Percentiles rank a stretch among this genome's conserved stretches.
phyloP scores from a whole-genome alignment of 2,113 vertebrate genomes.

The Malurus cyaneus region DNA sequence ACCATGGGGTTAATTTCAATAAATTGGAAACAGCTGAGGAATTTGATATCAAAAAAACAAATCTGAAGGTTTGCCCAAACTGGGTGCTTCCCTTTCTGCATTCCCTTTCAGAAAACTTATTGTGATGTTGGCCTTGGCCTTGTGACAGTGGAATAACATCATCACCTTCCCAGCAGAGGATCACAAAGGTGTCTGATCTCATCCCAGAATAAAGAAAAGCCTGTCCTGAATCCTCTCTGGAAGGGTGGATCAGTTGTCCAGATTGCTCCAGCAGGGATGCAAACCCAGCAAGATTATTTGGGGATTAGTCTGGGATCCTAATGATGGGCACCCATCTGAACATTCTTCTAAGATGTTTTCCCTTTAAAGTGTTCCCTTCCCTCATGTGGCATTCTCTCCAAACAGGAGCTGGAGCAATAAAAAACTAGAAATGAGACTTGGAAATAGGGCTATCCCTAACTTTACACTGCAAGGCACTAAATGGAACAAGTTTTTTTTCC shows the following conservation, averaged over 20 bases:
- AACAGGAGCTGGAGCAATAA: not conserved
- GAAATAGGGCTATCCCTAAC: not conserved
- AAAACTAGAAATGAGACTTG: not conserved
- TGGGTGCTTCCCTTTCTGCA: not conserved
- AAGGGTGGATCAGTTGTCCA: not conserved
- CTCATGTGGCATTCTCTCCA: not conserved
- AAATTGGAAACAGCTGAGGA: not conserved
- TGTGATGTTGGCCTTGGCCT: conserved; percentile 32
- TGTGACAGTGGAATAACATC: conserved; percentile 40
- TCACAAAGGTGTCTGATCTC: conserved; percentile 33
- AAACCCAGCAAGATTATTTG: not conserved
- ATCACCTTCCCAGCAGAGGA: conserved; percentile 3
- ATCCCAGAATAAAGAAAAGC: not conserved
- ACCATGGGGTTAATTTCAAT: not conserved
- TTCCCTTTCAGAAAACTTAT: not conserved
- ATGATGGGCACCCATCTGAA: not conserved
- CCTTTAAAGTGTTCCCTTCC: not conserved
- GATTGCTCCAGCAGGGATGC: not conserved
- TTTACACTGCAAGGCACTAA: not conserved
- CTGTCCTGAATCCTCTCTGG: not conserved
- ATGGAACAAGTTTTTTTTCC: not conserved
- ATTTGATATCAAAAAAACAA: not conserved
- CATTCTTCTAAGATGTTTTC: not conserved
- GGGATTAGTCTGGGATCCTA: not conserved
- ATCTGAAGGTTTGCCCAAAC: not conserved